Conservation (phyloP, 2,113 vertebrate species). For the Typhlomys cinereus region DNA sequence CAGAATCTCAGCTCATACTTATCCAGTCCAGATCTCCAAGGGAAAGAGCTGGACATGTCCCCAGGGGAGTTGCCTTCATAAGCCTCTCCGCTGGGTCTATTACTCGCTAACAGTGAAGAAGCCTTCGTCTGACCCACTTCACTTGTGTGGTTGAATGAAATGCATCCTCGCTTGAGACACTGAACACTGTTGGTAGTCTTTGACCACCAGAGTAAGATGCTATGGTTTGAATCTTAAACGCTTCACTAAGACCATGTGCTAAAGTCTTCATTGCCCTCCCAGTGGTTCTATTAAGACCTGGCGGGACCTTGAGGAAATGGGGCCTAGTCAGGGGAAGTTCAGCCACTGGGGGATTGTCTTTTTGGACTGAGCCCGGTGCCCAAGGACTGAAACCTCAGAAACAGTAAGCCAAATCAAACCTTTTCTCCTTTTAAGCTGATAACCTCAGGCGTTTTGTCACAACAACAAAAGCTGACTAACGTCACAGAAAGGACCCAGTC, state of each 20-base stretch:
- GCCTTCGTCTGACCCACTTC: neutral
- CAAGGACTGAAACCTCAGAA: neutral
- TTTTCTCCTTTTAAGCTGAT: neutral
- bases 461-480: neutral
- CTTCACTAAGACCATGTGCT: neutral
- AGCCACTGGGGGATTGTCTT: neutral
- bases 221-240: neutral
- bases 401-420: neutral
- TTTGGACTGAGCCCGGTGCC: neutral
- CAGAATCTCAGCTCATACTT: neutral
- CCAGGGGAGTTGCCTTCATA: neutral
- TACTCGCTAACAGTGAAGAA: neutral
- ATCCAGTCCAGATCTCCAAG: neutral
- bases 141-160: neutral
- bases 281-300: neutral
- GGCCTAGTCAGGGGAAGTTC: neutral
- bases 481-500: neutral
- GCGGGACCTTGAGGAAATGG: neutral
- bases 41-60: neutral
- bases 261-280: neutral
- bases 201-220: neutral
- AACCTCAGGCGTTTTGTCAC: neutral
- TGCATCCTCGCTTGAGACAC: neutral
- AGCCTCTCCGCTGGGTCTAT: neutral
- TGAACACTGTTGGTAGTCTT: neutral